Percentiles rank a stretch among this genome's conserved stretches.
Conservation (phyloP, 2,888 invertebrate species). For the Cybosia mesomella region DNA sequence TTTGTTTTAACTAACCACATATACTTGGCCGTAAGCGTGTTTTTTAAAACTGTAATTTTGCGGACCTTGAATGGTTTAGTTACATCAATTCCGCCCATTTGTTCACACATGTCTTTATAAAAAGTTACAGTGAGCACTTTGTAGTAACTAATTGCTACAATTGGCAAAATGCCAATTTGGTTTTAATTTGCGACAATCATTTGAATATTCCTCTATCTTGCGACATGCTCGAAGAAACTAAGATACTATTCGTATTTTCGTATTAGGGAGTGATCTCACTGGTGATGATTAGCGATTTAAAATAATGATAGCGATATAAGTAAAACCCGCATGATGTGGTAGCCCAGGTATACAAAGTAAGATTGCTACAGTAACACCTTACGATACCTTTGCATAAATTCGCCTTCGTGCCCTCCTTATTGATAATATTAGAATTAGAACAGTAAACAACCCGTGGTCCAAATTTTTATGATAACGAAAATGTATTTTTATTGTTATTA, state of each 20-base stretch:
- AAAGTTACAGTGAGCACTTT: slow-evolving; percentile 57
- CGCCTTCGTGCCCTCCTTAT: no score
- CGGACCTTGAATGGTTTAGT: background rate
- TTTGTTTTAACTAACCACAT: background rate
- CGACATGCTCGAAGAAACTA: slow-evolving; percentile 39
- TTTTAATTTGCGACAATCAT: slow-evolving; percentile 59
- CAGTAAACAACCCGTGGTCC: no score
- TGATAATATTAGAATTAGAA: no score
- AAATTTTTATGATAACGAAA: no score
- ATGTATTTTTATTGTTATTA: no score
- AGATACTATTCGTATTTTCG: slow-evolving; percentile 25
- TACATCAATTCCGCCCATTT: background rate
- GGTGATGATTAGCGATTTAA: background rate
- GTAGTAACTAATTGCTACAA: slow-evolving; percentile 62
- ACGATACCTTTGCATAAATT: no score
- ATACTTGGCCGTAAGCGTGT: background rate
- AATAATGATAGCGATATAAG: background rate
- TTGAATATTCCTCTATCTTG: slow-evolving; percentile 43
- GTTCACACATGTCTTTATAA: slow-evolving; percentile 27
- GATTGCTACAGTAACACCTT: no score
- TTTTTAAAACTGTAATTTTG: background rate
- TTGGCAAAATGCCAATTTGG: slow-evolving; percentile 69
- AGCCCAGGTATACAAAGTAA: no score
- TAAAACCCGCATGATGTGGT: no score
- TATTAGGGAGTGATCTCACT: slow-evolving; percentile 13